phyloP scores from a whole-genome alignment of 2,113 vertebrate species.

The Varanus komodoensis region DNA sequence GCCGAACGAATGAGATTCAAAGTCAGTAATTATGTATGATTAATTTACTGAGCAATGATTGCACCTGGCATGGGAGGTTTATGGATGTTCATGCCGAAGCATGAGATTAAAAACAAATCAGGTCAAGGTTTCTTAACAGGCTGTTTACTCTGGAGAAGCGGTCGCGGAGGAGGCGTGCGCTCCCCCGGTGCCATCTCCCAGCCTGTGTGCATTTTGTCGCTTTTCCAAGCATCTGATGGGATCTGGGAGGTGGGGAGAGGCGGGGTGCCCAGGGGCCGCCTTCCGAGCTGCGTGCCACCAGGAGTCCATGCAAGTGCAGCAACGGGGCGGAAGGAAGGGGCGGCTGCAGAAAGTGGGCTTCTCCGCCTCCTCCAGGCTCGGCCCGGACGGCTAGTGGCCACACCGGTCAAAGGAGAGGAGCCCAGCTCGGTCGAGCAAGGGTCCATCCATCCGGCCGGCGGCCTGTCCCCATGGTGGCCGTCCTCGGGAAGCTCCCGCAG shows the following conservation, averaged over 20 bases:
- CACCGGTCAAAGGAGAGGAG: no score
- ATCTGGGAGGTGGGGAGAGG: neutral
- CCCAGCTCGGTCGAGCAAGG: no score
- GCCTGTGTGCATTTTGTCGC: no score
- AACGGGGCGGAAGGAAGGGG: neutral
- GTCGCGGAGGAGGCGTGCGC: neutral
- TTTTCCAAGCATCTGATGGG: neutral
- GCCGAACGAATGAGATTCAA: conserved; percentile 72
- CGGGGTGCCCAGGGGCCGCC: neutral
- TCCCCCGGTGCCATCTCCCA: neutral
- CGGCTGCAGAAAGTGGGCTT: neutral
- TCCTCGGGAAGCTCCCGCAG: no score
- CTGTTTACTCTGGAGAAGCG: conserved; percentile 29
- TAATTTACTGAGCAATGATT: conserved; percentile 78
- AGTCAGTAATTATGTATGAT: conserved; percentile 75
- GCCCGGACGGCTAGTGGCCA: no score
- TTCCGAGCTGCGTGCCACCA: neutral
- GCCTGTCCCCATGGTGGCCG: no score
- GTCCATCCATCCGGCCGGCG: no score
- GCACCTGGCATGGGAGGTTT: conserved; percentile 67
- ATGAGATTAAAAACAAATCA: conserved; percentile 53
- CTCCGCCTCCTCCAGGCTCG: no score
- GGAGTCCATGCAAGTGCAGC: neutral
- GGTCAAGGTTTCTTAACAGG: conserved; percentile 43
- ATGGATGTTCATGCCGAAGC: conserved; percentile 54